These are phyloP conservation scores for Sturmia bella DNA, from an alignment of 2,888 invertebrate genomes.

Conservation along the genomic window DNA sequence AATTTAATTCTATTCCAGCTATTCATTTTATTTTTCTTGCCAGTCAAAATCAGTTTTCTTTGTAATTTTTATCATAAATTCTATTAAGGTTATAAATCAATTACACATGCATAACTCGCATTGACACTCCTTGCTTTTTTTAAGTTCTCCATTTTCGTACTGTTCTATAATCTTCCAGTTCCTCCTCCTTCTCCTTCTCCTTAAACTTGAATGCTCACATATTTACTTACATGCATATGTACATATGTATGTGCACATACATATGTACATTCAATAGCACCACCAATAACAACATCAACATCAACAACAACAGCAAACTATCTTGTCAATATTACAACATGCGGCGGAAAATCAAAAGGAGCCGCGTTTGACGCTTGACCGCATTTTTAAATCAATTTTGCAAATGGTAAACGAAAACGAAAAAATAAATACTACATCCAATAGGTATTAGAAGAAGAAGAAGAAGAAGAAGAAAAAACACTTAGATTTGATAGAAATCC, in stretches of 20 bases:
- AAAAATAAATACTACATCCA: constrained; percentile 21
- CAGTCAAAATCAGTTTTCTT: constrained; percentile 29
- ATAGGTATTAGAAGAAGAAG: no score
- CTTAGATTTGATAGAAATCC: constrained; percentile 50
- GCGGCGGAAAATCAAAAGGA: constrained; percentile 61
- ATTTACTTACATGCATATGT: no score
- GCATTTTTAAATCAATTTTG: constrained; percentile 69
- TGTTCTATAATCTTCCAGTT: constrained; percentile 25
- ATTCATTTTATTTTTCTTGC: neutral
- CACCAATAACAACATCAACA: neutral
- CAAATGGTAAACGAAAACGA: constrained; percentile 34
- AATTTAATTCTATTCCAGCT: no score
- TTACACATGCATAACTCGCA: constrained; percentile 68
- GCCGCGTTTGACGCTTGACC: constrained; percentile 68
- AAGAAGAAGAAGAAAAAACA: constrained; percentile 11
- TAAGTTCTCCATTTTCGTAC: constrained; percentile 12
- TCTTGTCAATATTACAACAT: constrained; percentile 64
- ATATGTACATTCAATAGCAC: no score
- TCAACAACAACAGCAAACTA: constrained; percentile 32
- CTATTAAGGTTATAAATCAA: constrained; percentile 68
- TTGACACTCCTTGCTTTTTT: constrained; percentile 61
- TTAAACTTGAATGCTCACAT: neutral
- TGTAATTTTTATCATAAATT: constrained; percentile 40
- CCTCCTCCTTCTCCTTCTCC: constrained; percentile 21
- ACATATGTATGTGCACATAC: no score